These are phyloP conservation scores for Gila orcuttii DNA, from an alignment of 2,113 vertebrate genomes.

Conservation along the genomic window DNA sequence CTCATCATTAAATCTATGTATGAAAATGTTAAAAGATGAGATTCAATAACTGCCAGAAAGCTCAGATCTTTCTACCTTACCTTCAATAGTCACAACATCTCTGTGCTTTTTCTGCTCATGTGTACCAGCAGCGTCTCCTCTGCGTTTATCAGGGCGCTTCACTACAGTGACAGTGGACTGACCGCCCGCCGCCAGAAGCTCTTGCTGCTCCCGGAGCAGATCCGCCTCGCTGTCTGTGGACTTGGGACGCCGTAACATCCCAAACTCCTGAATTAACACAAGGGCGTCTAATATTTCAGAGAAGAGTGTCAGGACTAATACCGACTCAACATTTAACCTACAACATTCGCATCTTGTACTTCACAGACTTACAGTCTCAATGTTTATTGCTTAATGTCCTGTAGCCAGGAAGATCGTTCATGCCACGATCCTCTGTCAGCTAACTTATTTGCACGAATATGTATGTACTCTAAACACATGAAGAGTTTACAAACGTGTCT, in stretches of 20 bases:
- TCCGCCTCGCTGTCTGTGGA: constrained; percentile 91
- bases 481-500: not conserved
- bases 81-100: constrained; percentile 87
- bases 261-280: constrained; percentile 8
- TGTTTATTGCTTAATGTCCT: too few species aligned
- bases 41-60: not conserved
- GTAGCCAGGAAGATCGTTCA: not conserved
- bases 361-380: not conserved
- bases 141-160: constrained; percentile 86
- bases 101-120: constrained; percentile 58
- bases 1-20: not conserved
- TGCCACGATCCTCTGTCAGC: not conserved
- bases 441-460: not conserved
- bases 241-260: constrained; percentile 90
- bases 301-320: not conserved
- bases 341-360: not conserved
- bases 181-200: constrained; percentile 82
- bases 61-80: constrained; percentile 61
- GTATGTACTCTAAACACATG: not conserved
- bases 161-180: constrained; percentile 81
- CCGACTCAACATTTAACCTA: not conserved
- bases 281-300: not conserved
- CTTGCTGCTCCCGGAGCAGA: constrained; percentile 85
- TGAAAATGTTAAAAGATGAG: not conserved
- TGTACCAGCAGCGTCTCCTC: constrained; percentile 63